Evolutionary conservation across 2,888 invertebrate genomes (phyloP), one percentile per base, ranked within the genome.

Genomic region (Gonocerus acuteangulatus): DNA sequence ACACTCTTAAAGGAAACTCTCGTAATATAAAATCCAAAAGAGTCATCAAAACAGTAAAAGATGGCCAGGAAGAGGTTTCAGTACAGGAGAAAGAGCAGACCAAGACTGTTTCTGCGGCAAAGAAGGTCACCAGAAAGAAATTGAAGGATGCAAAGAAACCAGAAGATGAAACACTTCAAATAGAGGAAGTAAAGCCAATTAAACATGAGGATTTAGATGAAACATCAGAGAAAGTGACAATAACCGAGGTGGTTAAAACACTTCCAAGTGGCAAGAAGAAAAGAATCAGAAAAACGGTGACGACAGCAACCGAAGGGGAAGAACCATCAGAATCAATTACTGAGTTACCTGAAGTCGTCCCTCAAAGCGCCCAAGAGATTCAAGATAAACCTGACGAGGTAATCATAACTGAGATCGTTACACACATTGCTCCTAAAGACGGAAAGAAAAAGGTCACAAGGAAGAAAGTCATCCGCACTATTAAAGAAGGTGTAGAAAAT

Each of bases 341-440:
- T 0, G 48, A 56, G 23, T 48, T 62, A 2, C 63, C 65, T 23
- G 63, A 60, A 42, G 47, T 39, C 23, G 48, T 52, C 19, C 60
- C 42, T 21, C 48, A 54, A 39, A 9, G 16, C 18, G 48, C 36
- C 45, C 48, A 58, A 22, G 36, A 16, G 19, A 51, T 72, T 69
- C 78, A 79, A 70, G 78, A 77, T 72, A 71, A 77, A 22, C 65
- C 73, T 66, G 76, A 77, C 6, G 75, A 76, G 71, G 71, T 70
- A 11, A 73, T 60, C 6, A 60, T 70, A n/a, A 66, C 71, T 61
- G 67, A 69, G 65, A 63, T 70, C 13, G 23, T 64, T 62, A 60
- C 67, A 62, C 18, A 63, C 63, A 42, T 67, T 9, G 62, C 49
- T 51, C 70, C 74, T 68, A 67, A 70, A 62, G 68, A 74, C 52